A percentile compares a stretch with the other conserved stretches of the same genome.
phyloP scores from a whole-genome alignment of 2,797 vertebrate genomes.

The Onychomys leucogaster region DNA sequence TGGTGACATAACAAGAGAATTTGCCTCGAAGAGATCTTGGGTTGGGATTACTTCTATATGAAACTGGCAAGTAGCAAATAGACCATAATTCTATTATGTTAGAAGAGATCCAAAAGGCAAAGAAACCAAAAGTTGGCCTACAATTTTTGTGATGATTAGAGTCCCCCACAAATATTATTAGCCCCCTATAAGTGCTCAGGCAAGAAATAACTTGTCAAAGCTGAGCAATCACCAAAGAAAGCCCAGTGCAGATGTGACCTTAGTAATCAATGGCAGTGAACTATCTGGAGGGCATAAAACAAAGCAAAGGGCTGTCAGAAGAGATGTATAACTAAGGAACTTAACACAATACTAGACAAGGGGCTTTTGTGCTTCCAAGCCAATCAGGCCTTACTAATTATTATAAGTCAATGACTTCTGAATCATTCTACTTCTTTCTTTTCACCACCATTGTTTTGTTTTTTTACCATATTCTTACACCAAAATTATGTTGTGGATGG shows the following conservation, averaged over 20 bases:
- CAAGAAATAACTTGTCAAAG: slow-evolving; percentile 34
- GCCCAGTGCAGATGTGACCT: background rate
- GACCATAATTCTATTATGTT: slow-evolving; percentile 52
- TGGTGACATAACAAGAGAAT: slow-evolving; percentile 31
- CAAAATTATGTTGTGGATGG: background rate
- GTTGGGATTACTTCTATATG: slow-evolving; percentile 11
- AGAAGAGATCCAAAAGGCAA: slow-evolving; percentile 51
- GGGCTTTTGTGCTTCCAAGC: slow-evolving; percentile 55
- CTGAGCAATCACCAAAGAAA: slow-evolving; percentile 7
- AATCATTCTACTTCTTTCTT: background rate
- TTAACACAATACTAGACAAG: slow-evolving; percentile 30
- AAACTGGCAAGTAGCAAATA: slow-evolving; percentile 47
- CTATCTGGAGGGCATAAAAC: slow-evolving; percentile 7
- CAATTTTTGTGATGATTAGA: slow-evolving; percentile 48
- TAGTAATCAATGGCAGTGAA: slow-evolving; percentile 58
- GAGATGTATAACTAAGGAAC: slow-evolving; percentile 38
- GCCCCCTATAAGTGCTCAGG: background rate
- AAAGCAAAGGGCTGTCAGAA: slow-evolving; percentile 2
- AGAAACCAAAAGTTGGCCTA: slow-evolving; percentile 49
- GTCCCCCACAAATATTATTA: background rate
- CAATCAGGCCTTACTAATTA: background rate
- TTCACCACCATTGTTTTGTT: background rate
- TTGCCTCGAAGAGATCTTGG: slow-evolving; percentile 18
- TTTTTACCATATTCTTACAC: background rate
- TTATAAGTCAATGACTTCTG: background rate